phyloP scores from a whole-genome alignment of 2,797 vertebrate species.

The Amblyopsis hoosieri region DNA sequence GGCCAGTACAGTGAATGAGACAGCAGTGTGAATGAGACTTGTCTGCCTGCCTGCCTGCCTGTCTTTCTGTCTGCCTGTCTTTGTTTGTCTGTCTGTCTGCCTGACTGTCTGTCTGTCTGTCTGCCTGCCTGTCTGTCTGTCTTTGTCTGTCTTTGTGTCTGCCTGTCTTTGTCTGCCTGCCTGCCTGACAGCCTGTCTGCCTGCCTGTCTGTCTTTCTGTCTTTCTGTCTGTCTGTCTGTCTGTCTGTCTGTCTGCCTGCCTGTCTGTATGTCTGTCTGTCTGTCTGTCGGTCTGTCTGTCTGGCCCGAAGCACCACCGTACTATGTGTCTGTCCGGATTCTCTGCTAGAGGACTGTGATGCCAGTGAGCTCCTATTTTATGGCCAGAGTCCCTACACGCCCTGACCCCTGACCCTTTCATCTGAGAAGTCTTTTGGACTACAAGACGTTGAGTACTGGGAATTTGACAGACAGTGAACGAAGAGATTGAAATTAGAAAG shows the following conservation, averaged over 20 bases:
- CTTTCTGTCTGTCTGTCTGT: constrained; percentile 39
- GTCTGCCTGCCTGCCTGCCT: too few species aligned
- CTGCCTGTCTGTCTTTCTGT: too few species aligned
- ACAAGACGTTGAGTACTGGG: not conserved
- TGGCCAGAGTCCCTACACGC: constrained; percentile 74
- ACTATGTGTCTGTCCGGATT: constrained; percentile 34
- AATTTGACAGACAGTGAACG: constrained; percentile 46
- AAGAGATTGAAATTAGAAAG: constrained; percentile 65
- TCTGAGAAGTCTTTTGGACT: constrained; percentile 66
- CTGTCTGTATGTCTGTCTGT: too few species aligned
- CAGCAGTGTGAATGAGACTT: not conserved
- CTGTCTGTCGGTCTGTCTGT: constrained; percentile 35
- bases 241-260: too few species aligned
- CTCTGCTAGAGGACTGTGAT: constrained; percentile 66
- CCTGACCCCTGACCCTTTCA: constrained; percentile 35
- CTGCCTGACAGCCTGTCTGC: too few species aligned
- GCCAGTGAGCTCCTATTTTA: constrained; percentile 79
- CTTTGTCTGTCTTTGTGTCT: too few species aligned
- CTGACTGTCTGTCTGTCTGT: too few species aligned
- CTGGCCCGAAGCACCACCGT: constrained; percentile 55
- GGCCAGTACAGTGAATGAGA: not conserved
- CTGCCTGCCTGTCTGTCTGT: too few species aligned
- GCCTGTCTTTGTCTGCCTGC: too few species aligned
- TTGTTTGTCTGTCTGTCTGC: too few species aligned
- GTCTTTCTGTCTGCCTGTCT: too few species aligned